These are phyloP conservation scores for Menura novaehollandiae DNA, from an alignment of 2,113 vertebrate species.

Conservation along the genomic window DNA sequence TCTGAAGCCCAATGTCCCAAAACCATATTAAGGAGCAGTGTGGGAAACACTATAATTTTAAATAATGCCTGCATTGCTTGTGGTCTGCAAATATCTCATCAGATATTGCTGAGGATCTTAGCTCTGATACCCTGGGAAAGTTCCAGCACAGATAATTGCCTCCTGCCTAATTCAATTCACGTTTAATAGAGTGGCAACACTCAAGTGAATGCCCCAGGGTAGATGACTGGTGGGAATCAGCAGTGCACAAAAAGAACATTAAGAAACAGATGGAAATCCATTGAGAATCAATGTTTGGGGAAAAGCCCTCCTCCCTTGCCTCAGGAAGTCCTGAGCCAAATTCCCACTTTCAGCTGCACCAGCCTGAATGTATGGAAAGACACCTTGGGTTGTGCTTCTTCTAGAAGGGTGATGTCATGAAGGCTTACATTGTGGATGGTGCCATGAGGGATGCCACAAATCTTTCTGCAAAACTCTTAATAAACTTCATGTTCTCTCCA, in stretches of 20 bases:
- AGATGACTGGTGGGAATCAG: not conserved
- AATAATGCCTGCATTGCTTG: not conserved
- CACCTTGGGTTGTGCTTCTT: not conserved
- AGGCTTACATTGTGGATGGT: not conserved
- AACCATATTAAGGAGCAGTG: not conserved
- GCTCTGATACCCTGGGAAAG: constrained; percentile 40
- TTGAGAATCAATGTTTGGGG: not conserved
- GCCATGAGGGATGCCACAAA: not conserved
- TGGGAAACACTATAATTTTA: not conserved
- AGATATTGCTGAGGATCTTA: constrained; percentile 7
- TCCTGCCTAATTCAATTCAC: constrained; percentile 20
- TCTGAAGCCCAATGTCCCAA: not conserved
- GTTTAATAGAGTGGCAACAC: not conserved
- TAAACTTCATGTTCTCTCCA: not conserved
- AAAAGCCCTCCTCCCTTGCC: not conserved
- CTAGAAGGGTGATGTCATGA: not conserved
- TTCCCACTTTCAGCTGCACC: not conserved
- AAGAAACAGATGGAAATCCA: not conserved
- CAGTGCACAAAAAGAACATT: not conserved
- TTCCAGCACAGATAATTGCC: constrained; percentile 36
- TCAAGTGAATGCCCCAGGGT: not conserved
- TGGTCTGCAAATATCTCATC: not conserved
- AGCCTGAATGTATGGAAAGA: not conserved
- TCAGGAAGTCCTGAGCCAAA: not conserved
- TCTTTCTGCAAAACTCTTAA: not conserved